These are phyloP conservation scores for Platichthys flesus DNA, from an alignment of 2,113 vertebrate genomes.

Conservation along the genomic window DNA sequence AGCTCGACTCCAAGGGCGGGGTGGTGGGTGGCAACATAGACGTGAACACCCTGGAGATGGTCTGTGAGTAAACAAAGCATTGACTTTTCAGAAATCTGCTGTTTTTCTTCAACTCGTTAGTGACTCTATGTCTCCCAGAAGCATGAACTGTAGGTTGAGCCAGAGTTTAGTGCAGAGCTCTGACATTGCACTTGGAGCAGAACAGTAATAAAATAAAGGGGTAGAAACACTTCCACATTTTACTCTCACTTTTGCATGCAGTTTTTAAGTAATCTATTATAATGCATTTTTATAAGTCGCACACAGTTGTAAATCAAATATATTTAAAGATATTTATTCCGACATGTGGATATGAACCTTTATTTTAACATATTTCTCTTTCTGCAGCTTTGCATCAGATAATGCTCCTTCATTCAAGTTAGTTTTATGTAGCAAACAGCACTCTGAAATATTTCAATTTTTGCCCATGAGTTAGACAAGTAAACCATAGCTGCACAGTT, in stretches of 20 bases:
- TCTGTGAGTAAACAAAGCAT: constrained; percentile 87
- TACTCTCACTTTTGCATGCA: too few species aligned
- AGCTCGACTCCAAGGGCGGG: constrained; percentile 96
- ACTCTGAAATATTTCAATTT: neutral
- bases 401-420: too few species aligned
- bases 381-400: neutral
- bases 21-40: constrained; percentile 99
- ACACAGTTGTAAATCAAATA: neutral
- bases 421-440: neutral
- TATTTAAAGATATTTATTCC: neutral
- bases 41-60: constrained; percentile 98
- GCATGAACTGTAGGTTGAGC: constrained; percentile 8
- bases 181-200: constrained; percentile 3
- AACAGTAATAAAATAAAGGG: neutral
- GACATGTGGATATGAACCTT: neutral
- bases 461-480: neutral
- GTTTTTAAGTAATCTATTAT: neutral
- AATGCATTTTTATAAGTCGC: neutral
- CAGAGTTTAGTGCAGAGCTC: constrained; percentile 23
- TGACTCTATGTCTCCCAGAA: constrained; percentile 14
- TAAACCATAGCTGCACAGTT: neutral
- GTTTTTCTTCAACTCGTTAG: constrained; percentile 35
- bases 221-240: neutral
- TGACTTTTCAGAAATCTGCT: constrained; percentile 22
- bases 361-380: neutral